Evolutionary conservation across 2,113 vertebrate genomes (phyloP).

Genomic region (Morone saxatilis): DNA sequence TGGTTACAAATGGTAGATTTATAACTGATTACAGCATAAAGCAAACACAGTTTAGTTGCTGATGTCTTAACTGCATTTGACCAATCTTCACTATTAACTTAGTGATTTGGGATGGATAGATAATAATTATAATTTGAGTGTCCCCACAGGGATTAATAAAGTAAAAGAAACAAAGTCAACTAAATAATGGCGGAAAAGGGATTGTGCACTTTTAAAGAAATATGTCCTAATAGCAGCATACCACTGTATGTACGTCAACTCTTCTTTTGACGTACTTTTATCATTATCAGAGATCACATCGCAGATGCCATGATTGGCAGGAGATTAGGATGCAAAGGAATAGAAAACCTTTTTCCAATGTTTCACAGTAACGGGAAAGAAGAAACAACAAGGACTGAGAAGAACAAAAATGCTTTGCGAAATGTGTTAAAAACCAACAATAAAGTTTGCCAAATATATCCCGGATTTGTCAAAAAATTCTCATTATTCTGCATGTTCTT

Average conservation of each 20-base stretch:
- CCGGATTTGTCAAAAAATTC: not conserved
- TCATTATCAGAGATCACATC: slow-evolving; percentile 2
- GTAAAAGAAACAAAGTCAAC: not conserved
- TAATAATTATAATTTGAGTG: not conserved
- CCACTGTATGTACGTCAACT: no score
- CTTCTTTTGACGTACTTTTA: no score
- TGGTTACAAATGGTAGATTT: not conserved
- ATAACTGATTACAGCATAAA: not conserved
- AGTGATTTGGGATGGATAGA: not conserved
- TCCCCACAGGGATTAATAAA: not conserved
- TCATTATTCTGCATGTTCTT: no score
- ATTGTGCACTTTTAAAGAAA: not conserved
- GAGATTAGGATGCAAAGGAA: not conserved
- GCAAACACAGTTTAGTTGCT: not conserved
- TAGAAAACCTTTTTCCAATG: not conserved
- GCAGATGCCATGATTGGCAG: not conserved
- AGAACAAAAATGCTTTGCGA: not conserved
- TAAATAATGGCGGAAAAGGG: not conserved
- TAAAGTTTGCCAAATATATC: not conserved
- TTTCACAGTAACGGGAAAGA: no score
- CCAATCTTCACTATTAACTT: not conserved
- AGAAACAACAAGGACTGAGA: not conserved
- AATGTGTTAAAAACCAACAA: not conserved
- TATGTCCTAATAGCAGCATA: not conserved
- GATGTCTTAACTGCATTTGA: not conserved